These are phyloP conservation scores for Saxidomus purpurata DNA, from an alignment of 1,140 invertebrate species.

Conservation along the genomic window DNA sequence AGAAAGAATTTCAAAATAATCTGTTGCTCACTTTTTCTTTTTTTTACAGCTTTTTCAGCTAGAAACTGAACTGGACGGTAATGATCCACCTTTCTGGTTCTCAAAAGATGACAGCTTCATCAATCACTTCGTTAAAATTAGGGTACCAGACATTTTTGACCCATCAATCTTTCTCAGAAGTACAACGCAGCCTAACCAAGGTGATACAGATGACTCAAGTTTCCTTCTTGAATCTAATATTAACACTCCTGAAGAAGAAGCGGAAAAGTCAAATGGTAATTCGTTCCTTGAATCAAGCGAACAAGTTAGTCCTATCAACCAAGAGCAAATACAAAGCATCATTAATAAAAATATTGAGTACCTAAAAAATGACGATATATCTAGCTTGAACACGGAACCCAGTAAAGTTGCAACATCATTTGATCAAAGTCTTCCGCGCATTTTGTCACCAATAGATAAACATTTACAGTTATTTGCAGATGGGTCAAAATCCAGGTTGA, in stretches of 20 bases:
- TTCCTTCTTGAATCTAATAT: conserved; percentile 54
- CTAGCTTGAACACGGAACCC: not conserved
- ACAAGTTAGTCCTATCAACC: not conserved
- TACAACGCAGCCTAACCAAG: not conserved
- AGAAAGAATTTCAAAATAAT: too few relatives aligned
- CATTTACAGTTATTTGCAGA: conserved; percentile 44
- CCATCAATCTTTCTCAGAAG: conserved; percentile 51
- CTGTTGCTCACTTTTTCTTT: too few relatives aligned
- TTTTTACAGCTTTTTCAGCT: conserved; percentile 58
- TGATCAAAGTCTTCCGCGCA: not conserved
- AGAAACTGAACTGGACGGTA: conserved; percentile 52
- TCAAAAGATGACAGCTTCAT: conserved; percentile 67
- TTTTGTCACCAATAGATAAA: conserved; percentile 54
- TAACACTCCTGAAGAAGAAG: conserved; percentile 30
- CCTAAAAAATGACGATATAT: conserved; percentile 39
- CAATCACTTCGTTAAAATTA: conserved; percentile 57
- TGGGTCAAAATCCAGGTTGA: conserved; percentile 37
- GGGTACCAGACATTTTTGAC: conserved; percentile 61
- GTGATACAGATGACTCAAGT: conserved; percentile 32
- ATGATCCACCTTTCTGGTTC: conserved; percentile 10
- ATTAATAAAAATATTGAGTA: conserved; percentile 67
- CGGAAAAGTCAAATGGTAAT: conserved; percentile 17
- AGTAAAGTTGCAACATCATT: conserved; percentile 20
- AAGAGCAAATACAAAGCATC: conserved; percentile 48
- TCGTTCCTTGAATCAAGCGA: conserved; percentile 22